These are phyloP conservation scores for Augochlorella aurata DNA, from an alignment of 2,888 invertebrate genomes.

Conservation along the genomic window DNA sequence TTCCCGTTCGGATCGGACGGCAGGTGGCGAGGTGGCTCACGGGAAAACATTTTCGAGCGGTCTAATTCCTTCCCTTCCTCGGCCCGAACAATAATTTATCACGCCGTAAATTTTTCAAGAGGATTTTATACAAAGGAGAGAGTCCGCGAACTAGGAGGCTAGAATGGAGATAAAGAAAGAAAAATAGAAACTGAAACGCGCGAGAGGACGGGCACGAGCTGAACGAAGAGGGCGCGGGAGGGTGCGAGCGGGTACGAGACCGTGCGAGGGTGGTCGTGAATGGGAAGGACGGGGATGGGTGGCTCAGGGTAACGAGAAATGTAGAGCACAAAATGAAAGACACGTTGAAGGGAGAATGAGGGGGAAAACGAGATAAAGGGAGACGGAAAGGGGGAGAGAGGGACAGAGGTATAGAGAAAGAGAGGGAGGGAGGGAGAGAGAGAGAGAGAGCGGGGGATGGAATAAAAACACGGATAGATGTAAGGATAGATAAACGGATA, in stretches of 20 bases:
- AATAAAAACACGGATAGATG: slow-evolving; percentile 31
- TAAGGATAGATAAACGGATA: slow-evolving; percentile 26
- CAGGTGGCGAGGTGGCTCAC: background rate
- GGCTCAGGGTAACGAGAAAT: slow-evolving; percentile 31
- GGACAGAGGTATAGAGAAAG: no score
- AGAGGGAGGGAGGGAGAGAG: background rate
- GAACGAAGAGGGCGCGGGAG: background rate
- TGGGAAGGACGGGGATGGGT: background rate
- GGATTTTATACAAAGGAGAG: slow-evolving; percentile 43
- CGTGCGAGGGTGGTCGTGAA: background rate
- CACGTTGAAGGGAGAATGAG: slow-evolving; percentile 21
- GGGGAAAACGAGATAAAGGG: background rate
- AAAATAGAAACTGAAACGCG: slow-evolving; percentile 42
- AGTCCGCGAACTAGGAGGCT: slow-evolving; percentile 27
- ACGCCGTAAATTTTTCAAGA: slow-evolving; percentile 63
- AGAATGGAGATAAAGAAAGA: slow-evolving; percentile 29
- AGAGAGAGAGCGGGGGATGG: background rate
- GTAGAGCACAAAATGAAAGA: slow-evolving; percentile 39
- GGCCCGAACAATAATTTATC: slow-evolving; percentile 64
- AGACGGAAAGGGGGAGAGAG: no score
- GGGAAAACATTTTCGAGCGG: slow-evolving; percentile 47
- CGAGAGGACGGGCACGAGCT: background rate
- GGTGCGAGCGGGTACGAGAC: background rate
- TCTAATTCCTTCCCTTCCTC: slow-evolving; percentile 49
- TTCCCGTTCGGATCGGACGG: background rate